Percentiles rank a stretch among this genome's conserved stretches.
Conservation (phyloP, 2,888 invertebrate species). For the Shargacucullia verbasci region DNA sequence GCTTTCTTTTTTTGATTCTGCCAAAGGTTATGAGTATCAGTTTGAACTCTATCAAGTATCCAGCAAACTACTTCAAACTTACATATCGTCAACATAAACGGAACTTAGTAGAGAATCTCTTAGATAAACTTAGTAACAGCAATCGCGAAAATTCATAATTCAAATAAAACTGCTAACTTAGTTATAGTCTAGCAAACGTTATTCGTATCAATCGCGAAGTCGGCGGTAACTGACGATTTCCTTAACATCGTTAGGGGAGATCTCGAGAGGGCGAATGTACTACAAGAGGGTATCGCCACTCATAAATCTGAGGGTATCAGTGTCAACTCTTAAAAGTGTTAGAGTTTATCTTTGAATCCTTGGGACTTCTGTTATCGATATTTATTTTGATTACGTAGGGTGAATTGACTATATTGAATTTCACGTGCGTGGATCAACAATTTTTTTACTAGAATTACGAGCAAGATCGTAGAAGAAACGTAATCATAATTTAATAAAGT, state of each 20-base stretch:
- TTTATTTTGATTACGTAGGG: slow-evolving; percentile 21
- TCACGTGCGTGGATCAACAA: too few species aligned
- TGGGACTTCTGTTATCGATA: slow-evolving; percentile 42
- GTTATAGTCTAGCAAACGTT: slow-evolving; percentile 51
- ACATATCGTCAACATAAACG: slow-evolving; percentile 20
- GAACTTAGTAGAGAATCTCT: slow-evolving; percentile 13
- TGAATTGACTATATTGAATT: too few species aligned
- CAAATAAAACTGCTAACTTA: slow-evolving; percentile 49
- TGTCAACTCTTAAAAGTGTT: slow-evolving; percentile 54
- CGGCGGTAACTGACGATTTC: slow-evolving; percentile 65
- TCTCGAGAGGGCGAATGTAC: slow-evolving; percentile 30
- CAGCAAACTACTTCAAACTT: slow-evolving; percentile 17
- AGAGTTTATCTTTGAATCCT: slow-evolving; percentile 46
- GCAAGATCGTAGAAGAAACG: too few species aligned
- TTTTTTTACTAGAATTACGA: too few species aligned
- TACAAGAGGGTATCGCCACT: slow-evolving; percentile 33
- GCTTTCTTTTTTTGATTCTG: too few species aligned
- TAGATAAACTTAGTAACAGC: slow-evolving; percentile 22
- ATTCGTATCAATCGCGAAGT: slow-evolving; percentile 60
- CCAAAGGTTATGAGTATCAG: background rate
- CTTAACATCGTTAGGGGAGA: slow-evolving; percentile 64
- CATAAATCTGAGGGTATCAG: slow-evolving; percentile 56
- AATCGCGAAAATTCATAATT: slow-evolving; percentile 38
- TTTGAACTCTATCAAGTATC: slow-evolving; percentile 4
- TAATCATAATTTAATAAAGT: too few species aligned